A percentile compares a stretch with the other conserved stretches of the same genome.
phyloP scores from a whole-genome alignment of 1,140 invertebrate species.

The Nebria ingens region DNA sequence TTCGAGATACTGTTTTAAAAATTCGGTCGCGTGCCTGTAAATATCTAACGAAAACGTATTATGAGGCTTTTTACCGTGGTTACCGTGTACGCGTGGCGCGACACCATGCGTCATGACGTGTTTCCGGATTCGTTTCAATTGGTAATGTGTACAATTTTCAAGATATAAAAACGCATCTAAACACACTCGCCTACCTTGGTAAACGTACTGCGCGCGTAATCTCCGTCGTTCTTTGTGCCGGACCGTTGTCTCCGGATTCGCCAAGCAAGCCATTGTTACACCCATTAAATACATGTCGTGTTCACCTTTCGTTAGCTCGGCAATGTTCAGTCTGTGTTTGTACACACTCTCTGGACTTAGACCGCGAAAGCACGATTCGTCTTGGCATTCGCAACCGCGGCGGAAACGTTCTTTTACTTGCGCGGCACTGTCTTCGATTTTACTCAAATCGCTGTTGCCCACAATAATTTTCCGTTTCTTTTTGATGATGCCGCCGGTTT shows the following conservation, averaged over 20 bases:
- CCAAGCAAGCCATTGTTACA: slow-evolving; percentile 66
- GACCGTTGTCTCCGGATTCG: slow-evolving; percentile 61
- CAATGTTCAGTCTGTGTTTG: slow-evolving; percentile 63
- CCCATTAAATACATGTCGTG: slow-evolving; percentile 69
- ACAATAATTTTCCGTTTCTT: slow-evolving; percentile 27
- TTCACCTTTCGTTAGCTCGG: slow-evolving; percentile 64
- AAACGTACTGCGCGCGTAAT: slow-evolving; percentile 61
- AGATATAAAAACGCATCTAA: slow-evolving; percentile 68
- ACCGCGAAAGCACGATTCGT: slow-evolving; percentile 59
- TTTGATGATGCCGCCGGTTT: slow-evolving; percentile 22
- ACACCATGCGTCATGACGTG: slow-evolving; percentile 70
- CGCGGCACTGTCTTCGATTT: slow-evolving; percentile 43
- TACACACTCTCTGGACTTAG: slow-evolving; percentile 63
- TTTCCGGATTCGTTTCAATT: slow-evolving; percentile 64
- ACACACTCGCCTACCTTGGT: slow-evolving; percentile 63
- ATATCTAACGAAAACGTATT: slow-evolving; percentile 70
- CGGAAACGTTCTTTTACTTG: slow-evolving; percentile 59
- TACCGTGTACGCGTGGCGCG: slow-evolving; percentile 63
- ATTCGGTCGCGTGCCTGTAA: slow-evolving; percentile 64
- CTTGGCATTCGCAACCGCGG: slow-evolving; percentile 64
- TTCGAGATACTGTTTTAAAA: slow-evolving; percentile 58
- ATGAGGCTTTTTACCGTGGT: slow-evolving; percentile 69
- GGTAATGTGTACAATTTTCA: slow-evolving; percentile 71
- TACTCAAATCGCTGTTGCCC: slow-evolving; percentile 34
- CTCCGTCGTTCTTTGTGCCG: slow-evolving; percentile 60